These are phyloP conservation scores for Gymnogyps californianus DNA, from an alignment of 2,113 vertebrate species.

Conservation along the genomic window DNA sequence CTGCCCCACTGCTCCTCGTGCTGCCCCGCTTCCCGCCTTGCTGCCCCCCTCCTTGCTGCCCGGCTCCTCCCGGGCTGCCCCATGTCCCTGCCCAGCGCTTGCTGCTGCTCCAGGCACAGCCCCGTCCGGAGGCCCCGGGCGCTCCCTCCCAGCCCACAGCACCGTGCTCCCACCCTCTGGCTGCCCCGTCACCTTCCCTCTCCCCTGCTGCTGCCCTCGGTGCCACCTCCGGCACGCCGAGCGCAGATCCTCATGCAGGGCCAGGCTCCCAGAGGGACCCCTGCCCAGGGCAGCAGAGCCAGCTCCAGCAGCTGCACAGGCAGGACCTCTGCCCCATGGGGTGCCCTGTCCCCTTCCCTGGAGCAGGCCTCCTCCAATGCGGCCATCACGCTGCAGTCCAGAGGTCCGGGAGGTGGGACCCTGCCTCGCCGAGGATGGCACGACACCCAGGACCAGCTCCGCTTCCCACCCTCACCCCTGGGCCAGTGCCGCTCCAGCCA, in stretches of 20 bases:
- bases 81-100: fast-evolving
- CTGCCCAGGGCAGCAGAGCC: background rate
- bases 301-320: background rate
- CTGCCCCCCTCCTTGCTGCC: background rate
- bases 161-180: fast-evolving
- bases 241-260: fast-evolving
- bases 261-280: background rate
- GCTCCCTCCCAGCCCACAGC: background rate
- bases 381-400: fast-evolving
- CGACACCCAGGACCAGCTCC: background rate
- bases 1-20: background rate
- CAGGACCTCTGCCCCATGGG: background rate
- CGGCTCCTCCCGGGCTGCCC: background rate
- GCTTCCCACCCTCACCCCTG: background rate
- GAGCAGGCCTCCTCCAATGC: background rate
- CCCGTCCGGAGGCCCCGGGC: fast-evolving
- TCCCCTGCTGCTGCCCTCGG: background rate
- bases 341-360: background rate
- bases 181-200: background rate
- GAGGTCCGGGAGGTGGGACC: background rate
- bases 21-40: background rate
- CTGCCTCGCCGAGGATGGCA: background rate
- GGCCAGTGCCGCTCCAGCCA: background rate
- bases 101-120: background rate
- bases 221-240: fast-evolving